A percentile compares a stretch with the other conserved stretches of the same genome.
phyloP scores from a whole-genome alignment of 2,888 invertebrate species.

The Drosophila sordidula region DNA sequence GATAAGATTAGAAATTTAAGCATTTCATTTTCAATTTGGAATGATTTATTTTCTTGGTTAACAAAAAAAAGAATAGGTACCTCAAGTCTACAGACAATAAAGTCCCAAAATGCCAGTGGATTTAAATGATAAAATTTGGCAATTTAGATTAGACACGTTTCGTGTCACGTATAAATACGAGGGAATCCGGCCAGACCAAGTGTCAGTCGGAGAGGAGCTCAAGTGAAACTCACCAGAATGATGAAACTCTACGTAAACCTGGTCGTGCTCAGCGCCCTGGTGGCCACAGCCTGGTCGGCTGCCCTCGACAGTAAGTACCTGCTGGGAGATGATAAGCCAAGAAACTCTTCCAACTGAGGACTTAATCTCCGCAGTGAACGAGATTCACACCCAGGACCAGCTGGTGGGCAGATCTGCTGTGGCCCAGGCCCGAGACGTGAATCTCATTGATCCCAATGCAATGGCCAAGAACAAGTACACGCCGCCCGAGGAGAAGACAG shows the following conservation, averaged over 20 bases:
- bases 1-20: background rate
- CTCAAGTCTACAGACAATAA: conserved; percentile 6
- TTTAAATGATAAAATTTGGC: conserved; percentile 30
- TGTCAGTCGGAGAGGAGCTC: conserved; percentile 30
- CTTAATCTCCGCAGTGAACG: conserved; percentile 25
- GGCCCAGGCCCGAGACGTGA: background rate
- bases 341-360: no score
- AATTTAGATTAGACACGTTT: conserved; percentile 40
- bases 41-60: conserved; percentile 1
- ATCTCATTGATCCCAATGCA: conserved; percentile 55
- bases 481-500: conserved; percentile 63
- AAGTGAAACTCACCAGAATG: conserved; percentile 26
- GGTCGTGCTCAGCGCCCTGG: conserved; percentile 24
- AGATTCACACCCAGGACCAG: conserved; percentile 52
- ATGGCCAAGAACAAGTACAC: conserved; percentile 55
- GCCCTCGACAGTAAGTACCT: conserved; percentile 33
- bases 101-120: conserved; percentile 30
- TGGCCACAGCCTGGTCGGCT: conserved; percentile 26
- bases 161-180: conserved; percentile 36
- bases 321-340: no score
- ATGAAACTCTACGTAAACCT: conserved; percentile 7
- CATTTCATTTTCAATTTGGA: background rate
- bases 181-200: background rate
- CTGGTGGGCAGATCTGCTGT: conserved; percentile 35
- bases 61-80: conserved; percentile 1